phyloP scores from a whole-genome alignment of 2,888 invertebrate species.

The Sarcophaga carnaria region DNA sequence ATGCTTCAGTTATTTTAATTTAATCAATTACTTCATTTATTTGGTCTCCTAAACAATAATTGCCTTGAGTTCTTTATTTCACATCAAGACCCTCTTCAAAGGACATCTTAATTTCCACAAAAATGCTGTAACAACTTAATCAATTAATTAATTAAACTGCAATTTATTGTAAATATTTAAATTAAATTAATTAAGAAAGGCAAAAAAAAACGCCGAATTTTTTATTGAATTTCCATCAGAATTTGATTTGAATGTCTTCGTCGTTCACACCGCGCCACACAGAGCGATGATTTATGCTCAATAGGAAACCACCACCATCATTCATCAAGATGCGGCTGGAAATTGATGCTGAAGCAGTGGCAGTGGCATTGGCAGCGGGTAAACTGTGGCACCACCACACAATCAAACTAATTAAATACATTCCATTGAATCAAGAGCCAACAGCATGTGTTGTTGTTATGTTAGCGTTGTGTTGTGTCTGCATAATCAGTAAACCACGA shows the following conservation, averaged over 20 bases:
- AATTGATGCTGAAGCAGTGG: not conserved
- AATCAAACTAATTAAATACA: slow-evolving; percentile 1
- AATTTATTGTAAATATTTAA: not conserved
- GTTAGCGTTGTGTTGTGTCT: not conserved
- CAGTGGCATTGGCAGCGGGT: slow-evolving; percentile 7
- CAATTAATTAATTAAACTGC: not conserved
- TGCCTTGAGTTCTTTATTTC: too few relatives aligned
- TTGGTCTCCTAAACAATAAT: too few relatives aligned
- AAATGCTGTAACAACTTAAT: not conserved
- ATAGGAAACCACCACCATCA: slow-evolving; percentile 72
- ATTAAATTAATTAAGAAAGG: not conserved
- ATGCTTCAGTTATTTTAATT: too few relatives aligned
- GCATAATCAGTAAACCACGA: not conserved
- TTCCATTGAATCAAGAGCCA: not conserved
- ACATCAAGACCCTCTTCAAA: too few relatives aligned
- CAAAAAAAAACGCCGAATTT: not conserved
- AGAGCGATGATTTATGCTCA: slow-evolving; percentile 80
- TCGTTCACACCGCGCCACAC: slow-evolving; percentile 73
- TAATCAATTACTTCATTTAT: too few relatives aligned
- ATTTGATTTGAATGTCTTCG: not conserved
- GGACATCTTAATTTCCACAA: not conserved
- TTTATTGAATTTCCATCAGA: not conserved
- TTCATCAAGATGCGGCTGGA: slow-evolving; percentile 15
- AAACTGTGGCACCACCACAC: slow-evolving; percentile 33
- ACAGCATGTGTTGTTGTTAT: not conserved